A percentile compares a stretch with the other conserved stretches of the same genome.
Conservation (phyloP, 2,888 invertebrate genomes). For the Serrognathus titanus region DNA sequence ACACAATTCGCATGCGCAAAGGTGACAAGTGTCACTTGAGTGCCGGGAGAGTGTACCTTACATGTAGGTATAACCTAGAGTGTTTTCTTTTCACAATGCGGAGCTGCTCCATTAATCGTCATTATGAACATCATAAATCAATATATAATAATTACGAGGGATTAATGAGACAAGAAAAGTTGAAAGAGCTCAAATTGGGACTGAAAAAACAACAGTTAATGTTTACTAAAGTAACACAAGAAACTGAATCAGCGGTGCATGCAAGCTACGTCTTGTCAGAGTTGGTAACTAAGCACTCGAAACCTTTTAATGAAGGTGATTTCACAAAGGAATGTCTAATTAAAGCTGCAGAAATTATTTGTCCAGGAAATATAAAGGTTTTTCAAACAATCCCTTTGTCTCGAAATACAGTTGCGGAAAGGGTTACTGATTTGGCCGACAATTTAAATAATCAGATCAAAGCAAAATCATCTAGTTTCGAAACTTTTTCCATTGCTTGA, state of each 20-base stretch:
- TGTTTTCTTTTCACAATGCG: too few species aligned
- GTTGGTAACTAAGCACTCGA: conserved; percentile 24
- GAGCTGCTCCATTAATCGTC: conserved; percentile 24
- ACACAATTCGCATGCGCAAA: conserved; percentile 3
- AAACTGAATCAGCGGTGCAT: conserved; percentile 20
- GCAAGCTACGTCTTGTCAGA: conserved; percentile 24
- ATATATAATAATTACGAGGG: conserved; percentile 26
- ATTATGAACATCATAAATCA: conserved; percentile 24
- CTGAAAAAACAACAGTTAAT: conserved; percentile 24
- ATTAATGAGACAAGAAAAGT: conserved; percentile 26
- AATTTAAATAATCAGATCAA: conserved; percentile 14
- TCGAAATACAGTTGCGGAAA: conserved; percentile 23
- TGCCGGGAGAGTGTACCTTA: too few species aligned
- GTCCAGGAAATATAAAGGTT: conserved; percentile 21
- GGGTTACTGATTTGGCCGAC: conserved; percentile 10
- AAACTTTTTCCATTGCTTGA: conserved; percentile 23
- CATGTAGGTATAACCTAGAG: too few species aligned
- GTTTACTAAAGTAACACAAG: conserved; percentile 23
- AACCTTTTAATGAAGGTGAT: conserved; percentile 25
- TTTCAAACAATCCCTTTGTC: conserved; percentile 24
- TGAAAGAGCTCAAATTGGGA: conserved; percentile 22
- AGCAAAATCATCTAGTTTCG: conserved; percentile 22
- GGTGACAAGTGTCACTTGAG: conserved; percentile 12
- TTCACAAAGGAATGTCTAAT: conserved; percentile 25
- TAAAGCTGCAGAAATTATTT: conserved; percentile 26